Evolutionary conservation across 2,888 invertebrate genomes (phyloP), one percentile per base, ranked within the genome.

Genomic region (Byasa hedistus): DNA sequence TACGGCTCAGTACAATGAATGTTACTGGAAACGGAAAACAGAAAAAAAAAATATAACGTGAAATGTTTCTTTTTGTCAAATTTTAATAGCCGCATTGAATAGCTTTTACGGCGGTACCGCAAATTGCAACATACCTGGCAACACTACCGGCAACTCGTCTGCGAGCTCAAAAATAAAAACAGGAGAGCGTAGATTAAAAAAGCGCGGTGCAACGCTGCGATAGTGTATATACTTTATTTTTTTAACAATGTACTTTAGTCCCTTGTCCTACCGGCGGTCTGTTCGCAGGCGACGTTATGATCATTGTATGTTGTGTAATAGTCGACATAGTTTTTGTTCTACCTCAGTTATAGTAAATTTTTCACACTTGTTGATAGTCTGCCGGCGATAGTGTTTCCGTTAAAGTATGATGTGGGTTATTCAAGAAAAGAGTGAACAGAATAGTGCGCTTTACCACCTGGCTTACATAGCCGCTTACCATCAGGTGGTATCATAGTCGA

Each of bases 111-210:
- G 12, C 19, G 57, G 52, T 66, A 15, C 24, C 62, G 66, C 59
- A 66, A 66, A 66, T 66, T 58, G 66, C 66, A 55, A 62, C 61
- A 66, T 66, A 66, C 66, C 66, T 66, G 62, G 59, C 55, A 62
- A 66, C 48, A 55, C 62, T 58, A 36, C 44, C 7, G 21, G 56
- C 63, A 48, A 58, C 61, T 39, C 48, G 62, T 66, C 55, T 51
- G 64, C 57, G 15, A 59, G 39, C 55, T 59, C 21, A 39, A 61
- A 66, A 54, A 57, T 23, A 64, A 64, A 64, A 64, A 32, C 23
- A 24, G 17, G 44, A 62, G 48, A 63, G 55, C 62, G 48, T 48
- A 66, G 66, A 66, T 66, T 66, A 66, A 66, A 66, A 66, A 66
- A 59, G 62, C 62, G 24, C 61, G 51, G 60, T 48, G 39, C 57